A percentile compares a stretch with the other conserved stretches of the same genome.
These are phyloP conservation scores for Drosophila longiperda DNA, from an alignment of 2,888 invertebrate species.

Conservation along the genomic window DNA sequence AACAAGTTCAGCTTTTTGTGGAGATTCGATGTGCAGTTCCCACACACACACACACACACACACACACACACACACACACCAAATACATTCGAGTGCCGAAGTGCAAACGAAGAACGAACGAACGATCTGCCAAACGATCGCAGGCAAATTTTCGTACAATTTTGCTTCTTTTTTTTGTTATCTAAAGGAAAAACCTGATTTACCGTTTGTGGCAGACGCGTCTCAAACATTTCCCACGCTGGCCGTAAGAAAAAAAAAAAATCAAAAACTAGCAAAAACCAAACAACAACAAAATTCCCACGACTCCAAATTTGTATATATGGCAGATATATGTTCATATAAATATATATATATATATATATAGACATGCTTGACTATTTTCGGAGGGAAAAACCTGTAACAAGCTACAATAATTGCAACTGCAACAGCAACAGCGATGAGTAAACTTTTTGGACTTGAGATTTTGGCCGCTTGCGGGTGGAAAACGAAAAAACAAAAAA, in stretches of 20 bases:
- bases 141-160: constrained; percentile 74
- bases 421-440: constrained; percentile 46
- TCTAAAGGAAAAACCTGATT: constrained; percentile 77
- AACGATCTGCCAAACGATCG: constrained; percentile 66
- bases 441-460: constrained; percentile 31
- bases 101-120: constrained; percentile 20
- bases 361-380: constrained; percentile 45
- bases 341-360: constrained; percentile 43
- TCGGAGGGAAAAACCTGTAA: constrained; percentile 66
- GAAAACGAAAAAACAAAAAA: constrained; percentile 60
- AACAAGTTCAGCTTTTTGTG: constrained; percentile 22
- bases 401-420: constrained; percentile 73
- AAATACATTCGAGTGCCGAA: constrained; percentile 12
- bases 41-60: background rate
- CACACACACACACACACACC: background rate
- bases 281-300: constrained; percentile 71
- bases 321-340: constrained; percentile 39
- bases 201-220: constrained; percentile 68
- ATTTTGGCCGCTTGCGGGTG: constrained; percentile 54
- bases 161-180: constrained; percentile 48
- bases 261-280: constrained; percentile 37
- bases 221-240: constrained; percentile 77
- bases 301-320: constrained; percentile 82
- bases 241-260: constrained; percentile 56
- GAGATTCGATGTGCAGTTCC: constrained; percentile 22